A percentile compares a stretch with the other conserved stretches of the same genome.
These are phyloP conservation scores for Chrysaora quinquecirrha DNA, from an alignment of 30 jellyfish, hydroid and myxozoan genomes.

Conservation along the genomic window DNA sequence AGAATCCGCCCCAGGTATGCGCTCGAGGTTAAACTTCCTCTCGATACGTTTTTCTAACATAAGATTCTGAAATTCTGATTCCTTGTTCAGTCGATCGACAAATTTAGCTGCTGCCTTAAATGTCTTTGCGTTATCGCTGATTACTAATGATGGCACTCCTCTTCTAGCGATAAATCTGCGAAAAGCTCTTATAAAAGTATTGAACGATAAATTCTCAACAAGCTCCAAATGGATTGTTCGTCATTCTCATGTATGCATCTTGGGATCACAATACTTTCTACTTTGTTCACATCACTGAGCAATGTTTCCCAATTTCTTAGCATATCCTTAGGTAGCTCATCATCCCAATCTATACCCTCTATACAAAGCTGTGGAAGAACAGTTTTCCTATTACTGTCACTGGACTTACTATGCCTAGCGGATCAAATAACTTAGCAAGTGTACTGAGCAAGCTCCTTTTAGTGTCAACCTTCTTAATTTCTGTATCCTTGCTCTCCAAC, in stretches of 20 bases:
- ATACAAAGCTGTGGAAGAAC: conserved; percentile 22
- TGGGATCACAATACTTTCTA: not conserved
- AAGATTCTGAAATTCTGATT: too few relatives aligned
- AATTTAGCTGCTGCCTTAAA: conserved; percentile 35
- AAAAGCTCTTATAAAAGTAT: conserved; percentile 5
- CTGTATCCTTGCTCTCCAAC: not conserved
- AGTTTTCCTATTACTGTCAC: too few relatives aligned
- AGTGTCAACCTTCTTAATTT: not conserved
- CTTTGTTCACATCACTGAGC: not conserved
- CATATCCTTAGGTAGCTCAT: not conserved
- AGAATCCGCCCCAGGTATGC: conserved; percentile 68
- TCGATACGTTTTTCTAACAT: not conserved
- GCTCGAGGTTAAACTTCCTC: conserved; percentile 38
- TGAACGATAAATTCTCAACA: conserved; percentile 12
- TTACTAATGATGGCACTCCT: conserved; percentile 24
- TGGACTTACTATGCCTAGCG: conserved; percentile 42
- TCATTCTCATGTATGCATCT: not conserved
- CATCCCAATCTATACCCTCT: conserved; percentile 18
- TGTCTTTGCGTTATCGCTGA: conserved; percentile 51
- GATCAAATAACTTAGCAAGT: conserved; percentile 23
- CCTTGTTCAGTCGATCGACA: too few relatives aligned
- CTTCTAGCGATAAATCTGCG: conserved; percentile 13
- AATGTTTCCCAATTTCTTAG: not conserved
- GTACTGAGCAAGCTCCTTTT: conserved; percentile 10
- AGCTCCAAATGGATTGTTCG: conserved; percentile 32